phyloP scores from a whole-genome alignment of 2,113 vertebrate species.

The Ceyx melanurus region DNA sequence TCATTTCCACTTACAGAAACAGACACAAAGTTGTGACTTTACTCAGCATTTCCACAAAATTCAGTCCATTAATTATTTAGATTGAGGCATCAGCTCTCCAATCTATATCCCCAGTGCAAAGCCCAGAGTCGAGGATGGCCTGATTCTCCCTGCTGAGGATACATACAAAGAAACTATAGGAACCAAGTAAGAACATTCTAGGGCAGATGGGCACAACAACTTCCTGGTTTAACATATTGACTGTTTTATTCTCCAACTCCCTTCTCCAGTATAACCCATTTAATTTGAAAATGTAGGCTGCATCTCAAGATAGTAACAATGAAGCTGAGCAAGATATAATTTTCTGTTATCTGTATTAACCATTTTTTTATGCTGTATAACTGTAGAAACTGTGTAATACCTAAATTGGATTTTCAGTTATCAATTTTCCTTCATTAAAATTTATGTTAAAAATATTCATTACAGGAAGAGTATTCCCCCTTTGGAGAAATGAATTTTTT shows the following conservation, averaged over 20 bases:
- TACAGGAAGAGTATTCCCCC: not conserved
- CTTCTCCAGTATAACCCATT: not conserved
- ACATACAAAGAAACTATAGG: not conserved
- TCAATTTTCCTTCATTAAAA: not conserved
- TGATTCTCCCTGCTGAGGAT: not conserved
- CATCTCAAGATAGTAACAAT: not conserved
- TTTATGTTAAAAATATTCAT: not conserved
- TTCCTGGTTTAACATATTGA: not conserved
- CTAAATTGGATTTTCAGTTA: not conserved
- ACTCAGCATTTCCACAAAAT: not conserved
- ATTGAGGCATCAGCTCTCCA: not conserved
- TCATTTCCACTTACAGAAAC: not conserved
- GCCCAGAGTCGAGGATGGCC: not conserved
- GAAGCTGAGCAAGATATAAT: not conserved
- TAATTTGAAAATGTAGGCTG: not conserved
- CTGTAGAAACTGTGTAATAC: not conserved
- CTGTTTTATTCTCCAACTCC: not conserved
- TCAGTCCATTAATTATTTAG: not conserved
- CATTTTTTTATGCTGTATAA: not conserved
- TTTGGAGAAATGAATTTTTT: not conserved
- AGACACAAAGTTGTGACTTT: not conserved
- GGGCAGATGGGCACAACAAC: not conserved
- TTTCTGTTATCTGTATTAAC: not conserved
- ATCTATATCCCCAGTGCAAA: not conserved
- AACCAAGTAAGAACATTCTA: not conserved